These are phyloP conservation scores for Drosophila murphyi DNA, from an alignment of 1,140 invertebrate genomes.

Conservation along the genomic window DNA sequence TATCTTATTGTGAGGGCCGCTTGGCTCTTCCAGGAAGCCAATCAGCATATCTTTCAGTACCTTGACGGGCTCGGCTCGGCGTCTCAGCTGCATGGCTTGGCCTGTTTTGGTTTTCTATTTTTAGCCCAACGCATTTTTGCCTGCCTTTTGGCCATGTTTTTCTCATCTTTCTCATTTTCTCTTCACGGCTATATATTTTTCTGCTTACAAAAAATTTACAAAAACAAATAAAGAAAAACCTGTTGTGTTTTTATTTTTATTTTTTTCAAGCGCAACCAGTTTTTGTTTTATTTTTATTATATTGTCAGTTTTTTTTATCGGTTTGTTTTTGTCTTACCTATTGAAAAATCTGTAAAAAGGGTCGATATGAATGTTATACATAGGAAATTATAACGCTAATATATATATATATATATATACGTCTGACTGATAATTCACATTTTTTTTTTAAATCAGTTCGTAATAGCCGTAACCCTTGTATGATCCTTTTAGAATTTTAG, in stretches of 20 bases:
- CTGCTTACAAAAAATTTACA: constrained; percentile 35
- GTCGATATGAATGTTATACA: background rate
- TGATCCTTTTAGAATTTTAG: constrained; percentile 28
- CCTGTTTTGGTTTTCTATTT: constrained; percentile 25
- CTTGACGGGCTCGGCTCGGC: background rate
- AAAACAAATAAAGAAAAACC: constrained; percentile 43
- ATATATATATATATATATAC: too few species aligned
- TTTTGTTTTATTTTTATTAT: constrained; percentile 45
- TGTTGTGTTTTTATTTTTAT: constrained; percentile 23
- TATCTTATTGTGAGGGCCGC: background rate
- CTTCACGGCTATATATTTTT: constrained; percentile 31
- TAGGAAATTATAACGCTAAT: too few species aligned
- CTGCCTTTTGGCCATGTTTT: constrained; percentile 13
- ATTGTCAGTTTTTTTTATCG: constrained; percentile 46
- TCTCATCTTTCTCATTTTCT: background rate
- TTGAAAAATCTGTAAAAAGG: too few species aligned
- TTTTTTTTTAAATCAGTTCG: too few species aligned
- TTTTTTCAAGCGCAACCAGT: constrained; percentile 51
- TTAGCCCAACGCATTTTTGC: constrained; percentile 27
- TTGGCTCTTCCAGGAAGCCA: background rate
- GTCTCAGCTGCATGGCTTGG: background rate
- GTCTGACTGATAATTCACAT: too few species aligned
- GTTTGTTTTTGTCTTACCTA: constrained; percentile 31
- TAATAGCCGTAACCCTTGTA: background rate
- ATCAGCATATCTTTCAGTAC: constrained; percentile 33